These are phyloP conservation scores for Agonum fuliginosum DNA, from an alignment of 2,888 invertebrate genomes.

Conservation along the genomic window DNA sequence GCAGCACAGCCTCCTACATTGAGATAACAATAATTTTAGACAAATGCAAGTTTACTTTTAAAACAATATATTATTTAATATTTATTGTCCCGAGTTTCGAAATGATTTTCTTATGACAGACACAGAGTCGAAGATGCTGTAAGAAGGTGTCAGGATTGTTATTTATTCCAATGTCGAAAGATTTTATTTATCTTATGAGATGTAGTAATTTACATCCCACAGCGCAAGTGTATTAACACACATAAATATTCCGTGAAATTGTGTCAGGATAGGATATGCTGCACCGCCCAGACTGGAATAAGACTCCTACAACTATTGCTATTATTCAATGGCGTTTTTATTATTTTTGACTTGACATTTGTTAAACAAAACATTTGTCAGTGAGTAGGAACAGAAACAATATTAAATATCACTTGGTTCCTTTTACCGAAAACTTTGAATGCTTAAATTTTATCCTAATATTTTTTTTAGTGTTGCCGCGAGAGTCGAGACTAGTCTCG, in stretches of 20 bases:
- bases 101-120: constrained; percentile 35
- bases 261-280: constrained; percentile 53
- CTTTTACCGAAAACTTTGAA: too few species aligned
- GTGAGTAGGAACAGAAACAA: too few species aligned
- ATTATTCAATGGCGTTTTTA: constrained; percentile 32
- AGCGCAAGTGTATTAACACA: constrained; percentile 55
- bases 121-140: constrained; percentile 15
- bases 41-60: constrained; percentile 54
- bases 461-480: too few species aligned
- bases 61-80: constrained; percentile 56
- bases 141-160: constrained; percentile 33
- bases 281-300: not conserved
- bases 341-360: constrained; percentile 28
- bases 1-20: constrained; percentile 32
- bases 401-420: too few species aligned
- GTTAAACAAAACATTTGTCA: too few species aligned
- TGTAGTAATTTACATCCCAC: constrained; percentile 58
- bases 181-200: constrained; percentile 56
- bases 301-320: constrained; percentile 35
- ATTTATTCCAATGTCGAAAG: constrained; percentile 59
- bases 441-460: too few species aligned
- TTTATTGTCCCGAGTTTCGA: constrained; percentile 43
- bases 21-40: constrained; percentile 55
- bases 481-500: too few species aligned
- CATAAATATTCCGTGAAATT: constrained; percentile 53